Percentiles rank a stretch among this genome's conserved stretches.
Evolutionary conservation across 2,113 vertebrate species (phyloP).

Genomic region (Strigops habroptila): DNA sequence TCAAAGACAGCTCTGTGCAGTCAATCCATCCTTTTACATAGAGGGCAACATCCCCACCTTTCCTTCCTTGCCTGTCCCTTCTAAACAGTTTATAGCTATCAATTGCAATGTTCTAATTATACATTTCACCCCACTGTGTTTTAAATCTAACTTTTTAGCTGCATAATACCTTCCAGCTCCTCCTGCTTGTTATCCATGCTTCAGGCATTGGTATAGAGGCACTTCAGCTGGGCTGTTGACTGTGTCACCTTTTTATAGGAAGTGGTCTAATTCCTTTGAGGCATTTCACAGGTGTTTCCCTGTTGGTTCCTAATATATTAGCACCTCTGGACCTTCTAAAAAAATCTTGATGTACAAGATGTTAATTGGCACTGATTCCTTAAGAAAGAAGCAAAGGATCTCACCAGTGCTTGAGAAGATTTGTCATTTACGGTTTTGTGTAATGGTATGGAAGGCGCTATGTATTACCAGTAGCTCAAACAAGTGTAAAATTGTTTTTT

Average conservation of each 20-base stretch:
- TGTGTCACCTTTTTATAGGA: background rate
- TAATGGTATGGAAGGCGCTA: background rate
- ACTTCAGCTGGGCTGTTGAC: background rate
- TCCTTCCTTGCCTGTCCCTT: background rate
- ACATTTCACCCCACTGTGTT: fast-evolving
- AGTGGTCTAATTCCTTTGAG: background rate
- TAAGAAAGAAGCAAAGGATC: background rate
- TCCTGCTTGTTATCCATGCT: background rate
- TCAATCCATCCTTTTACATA: background rate
- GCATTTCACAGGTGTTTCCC: background rate
- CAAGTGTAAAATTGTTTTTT: background rate
- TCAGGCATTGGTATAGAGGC: background rate
- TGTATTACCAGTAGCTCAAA: background rate
- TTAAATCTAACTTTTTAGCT: background rate
- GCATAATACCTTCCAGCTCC: background rate
- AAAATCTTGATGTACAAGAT: background rate
- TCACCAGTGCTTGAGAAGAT: background rate
- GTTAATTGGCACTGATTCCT: background rate
- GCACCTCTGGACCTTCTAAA: background rate
- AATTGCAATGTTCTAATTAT: background rate
- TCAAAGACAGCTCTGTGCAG: background rate
- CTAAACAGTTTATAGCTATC: background rate
- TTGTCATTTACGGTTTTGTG: background rate
- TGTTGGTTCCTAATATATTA: background rate
- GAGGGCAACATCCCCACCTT: background rate